phyloP scores from a whole-genome alignment of 2,888 invertebrate genomes.

The Lypha dubia region DNA sequence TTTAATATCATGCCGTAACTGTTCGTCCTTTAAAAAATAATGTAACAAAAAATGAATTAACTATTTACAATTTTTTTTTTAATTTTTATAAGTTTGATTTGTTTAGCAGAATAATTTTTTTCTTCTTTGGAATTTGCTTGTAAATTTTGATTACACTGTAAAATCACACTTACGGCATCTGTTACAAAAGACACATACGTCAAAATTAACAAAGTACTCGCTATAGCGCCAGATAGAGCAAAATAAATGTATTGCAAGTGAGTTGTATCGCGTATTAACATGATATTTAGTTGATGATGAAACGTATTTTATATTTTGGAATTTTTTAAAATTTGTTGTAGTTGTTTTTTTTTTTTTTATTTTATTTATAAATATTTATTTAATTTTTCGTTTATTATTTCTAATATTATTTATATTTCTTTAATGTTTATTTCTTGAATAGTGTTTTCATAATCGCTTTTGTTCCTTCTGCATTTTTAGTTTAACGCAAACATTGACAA shows the following conservation, averaged over 20 bases:
- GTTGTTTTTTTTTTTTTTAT: background rate
- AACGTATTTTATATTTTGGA: background rate
- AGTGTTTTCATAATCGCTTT: constrained; percentile 9
- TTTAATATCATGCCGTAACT: constrained; percentile 77
- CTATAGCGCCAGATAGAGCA: constrained; percentile 80
- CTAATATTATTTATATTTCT: constrained; percentile 9
- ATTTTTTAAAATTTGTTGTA: background rate
- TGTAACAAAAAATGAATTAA: constrained; percentile 34
- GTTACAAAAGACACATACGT: constrained; percentile 80
- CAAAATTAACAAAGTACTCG: constrained; percentile 78
- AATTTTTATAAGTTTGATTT: background rate
- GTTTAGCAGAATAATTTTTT: background rate
- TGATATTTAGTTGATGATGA: constrained; percentile 24
- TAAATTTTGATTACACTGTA: background rate
- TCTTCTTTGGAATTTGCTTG: background rate
- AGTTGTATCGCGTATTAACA: constrained; percentile 75
- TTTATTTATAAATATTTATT: background rate
- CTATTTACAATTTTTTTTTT: background rate
- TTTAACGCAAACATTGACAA: constrained; percentile 19
- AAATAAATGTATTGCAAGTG: constrained; percentile 81
- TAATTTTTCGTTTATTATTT: constrained; percentile 3
- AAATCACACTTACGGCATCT: constrained; percentile 78
- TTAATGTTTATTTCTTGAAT: constrained; percentile 25
- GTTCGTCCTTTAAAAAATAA: constrained; percentile 75
- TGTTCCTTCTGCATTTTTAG: constrained; percentile 5